A percentile compares a stretch with the other conserved stretches of the same genome.
phyloP scores from a whole-genome alignment of 2,797 vertebrate genomes.

The Pygocentrus nattereri region DNA sequence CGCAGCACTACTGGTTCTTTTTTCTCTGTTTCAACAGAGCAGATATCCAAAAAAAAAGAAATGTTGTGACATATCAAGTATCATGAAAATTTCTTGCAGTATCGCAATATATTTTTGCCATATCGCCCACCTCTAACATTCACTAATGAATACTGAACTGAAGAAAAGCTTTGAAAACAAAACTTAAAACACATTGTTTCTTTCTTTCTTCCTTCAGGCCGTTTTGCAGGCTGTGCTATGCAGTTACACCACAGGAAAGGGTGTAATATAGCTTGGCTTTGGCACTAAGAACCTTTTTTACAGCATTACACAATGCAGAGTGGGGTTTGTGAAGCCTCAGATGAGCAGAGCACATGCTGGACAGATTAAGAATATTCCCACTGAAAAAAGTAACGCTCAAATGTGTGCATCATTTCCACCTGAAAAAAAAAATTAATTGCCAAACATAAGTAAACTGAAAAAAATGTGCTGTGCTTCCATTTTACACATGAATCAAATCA shows the following conservation, averaged over 20 bases:
- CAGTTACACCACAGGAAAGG: slow-evolving; percentile 10
- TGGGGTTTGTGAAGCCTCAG: slow-evolving; percentile 21
- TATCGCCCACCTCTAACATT: background rate
- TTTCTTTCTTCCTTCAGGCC: background rate
- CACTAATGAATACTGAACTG: no score
- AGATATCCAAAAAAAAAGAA: no score
- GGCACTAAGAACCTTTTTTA: slow-evolving; percentile 31
- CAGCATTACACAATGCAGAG: slow-evolving; percentile 29
- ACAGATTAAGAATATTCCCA: slow-evolving; percentile 41
- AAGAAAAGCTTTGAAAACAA: no score
- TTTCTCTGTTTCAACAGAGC: no score
- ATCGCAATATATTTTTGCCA: no score
- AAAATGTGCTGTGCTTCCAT: no score
- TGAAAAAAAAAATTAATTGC: background rate
- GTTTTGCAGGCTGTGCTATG: slow-evolving; percentile 12
- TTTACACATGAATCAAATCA: no score
- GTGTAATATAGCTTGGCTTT: slow-evolving; percentile 22
- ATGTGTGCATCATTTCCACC: background rate
- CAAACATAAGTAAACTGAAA: no score
- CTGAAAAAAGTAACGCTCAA: background rate
- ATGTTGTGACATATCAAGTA: no score
- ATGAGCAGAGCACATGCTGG: slow-evolving; percentile 39
- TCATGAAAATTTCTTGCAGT: no score
- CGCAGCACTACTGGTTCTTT: no score
- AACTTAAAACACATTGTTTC: background rate